phyloP scores from a whole-genome alignment of 2,797 vertebrate genomes.

The Decapterus maruadsi region DNA sequence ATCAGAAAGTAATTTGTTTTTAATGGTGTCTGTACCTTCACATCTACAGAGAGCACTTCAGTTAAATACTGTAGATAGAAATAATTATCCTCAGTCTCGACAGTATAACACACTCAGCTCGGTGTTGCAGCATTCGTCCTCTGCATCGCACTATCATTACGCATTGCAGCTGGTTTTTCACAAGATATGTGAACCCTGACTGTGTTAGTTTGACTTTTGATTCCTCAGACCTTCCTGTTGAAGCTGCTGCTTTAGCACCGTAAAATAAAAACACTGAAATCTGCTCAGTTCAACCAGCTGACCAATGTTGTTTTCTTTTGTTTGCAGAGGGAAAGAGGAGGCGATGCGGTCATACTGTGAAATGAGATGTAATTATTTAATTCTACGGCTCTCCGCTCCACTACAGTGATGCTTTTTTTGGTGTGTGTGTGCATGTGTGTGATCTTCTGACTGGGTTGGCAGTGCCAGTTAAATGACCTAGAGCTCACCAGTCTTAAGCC shows the following conservation, averaged over 20 bases:
- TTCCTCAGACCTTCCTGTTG: conserved; percentile 75
- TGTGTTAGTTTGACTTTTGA: conserved; percentile 88
- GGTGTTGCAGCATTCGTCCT: background rate
- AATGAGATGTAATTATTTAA: conserved; percentile 80
- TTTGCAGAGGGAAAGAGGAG: conserved; percentile 58
- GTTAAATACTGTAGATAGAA: background rate
- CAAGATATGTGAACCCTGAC: conserved; percentile 39
- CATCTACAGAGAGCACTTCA: too few relatives aligned
- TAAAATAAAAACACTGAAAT: conserved; percentile 84
- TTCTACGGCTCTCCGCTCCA: conserved; percentile 20
- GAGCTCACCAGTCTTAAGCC: conserved; percentile 42
- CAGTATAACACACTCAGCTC: background rate
- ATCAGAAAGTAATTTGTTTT: background rate
- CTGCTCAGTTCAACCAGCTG: conserved; percentile 87
- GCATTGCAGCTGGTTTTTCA: conserved; percentile 44
- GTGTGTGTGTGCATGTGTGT: conserved; percentile 14
- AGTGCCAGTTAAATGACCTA: conserved; percentile 66
- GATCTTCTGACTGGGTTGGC: conserved; percentile 61
- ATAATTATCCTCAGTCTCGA: background rate
- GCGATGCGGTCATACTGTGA: conserved; percentile 83
- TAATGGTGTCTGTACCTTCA: background rate
- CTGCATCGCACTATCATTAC: background rate
- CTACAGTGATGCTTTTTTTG: conserved; percentile 45
- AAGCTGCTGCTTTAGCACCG: conserved; percentile 76
- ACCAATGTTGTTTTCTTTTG: conserved; percentile 84